Percentiles rank a stretch among this genome's conserved stretches.
phyloP scores from a whole-genome alignment of 2,797 vertebrate genomes.

The Tragopan temminckii region DNA sequence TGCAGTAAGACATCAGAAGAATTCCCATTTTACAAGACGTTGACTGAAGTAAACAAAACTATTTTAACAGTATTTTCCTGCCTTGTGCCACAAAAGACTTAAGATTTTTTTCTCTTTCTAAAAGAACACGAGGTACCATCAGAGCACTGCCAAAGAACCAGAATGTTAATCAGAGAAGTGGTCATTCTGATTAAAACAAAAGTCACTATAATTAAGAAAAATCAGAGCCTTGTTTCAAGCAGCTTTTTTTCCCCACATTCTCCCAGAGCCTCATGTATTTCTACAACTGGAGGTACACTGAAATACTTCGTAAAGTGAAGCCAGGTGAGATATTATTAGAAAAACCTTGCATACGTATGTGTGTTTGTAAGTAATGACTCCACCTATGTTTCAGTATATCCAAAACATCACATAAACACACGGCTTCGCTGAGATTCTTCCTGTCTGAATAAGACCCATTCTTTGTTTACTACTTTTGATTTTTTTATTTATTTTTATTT shows the following conservation, averaged over 20 bases:
- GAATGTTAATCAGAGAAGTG: neutral
- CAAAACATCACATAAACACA: slow-evolving; percentile 23
- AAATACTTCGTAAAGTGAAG: slow-evolving; percentile 16
- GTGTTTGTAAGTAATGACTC: neutral
- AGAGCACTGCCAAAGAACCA: slow-evolving; percentile 9
- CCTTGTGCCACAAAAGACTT: neutral
- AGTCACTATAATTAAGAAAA: neutral
- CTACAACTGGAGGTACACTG: neutral
- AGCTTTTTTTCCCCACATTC: slow-evolving; percentile 31
- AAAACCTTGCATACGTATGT: neutral
- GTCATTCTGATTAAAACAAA: neutral
- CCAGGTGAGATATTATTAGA: slow-evolving; percentile 5
- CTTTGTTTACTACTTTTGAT: slow-evolving; percentile 79
- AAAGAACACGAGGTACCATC: neutral
- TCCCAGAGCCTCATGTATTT: neutral
- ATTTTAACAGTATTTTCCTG: slow-evolving; percentile 1
- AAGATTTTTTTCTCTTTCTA: neutral
- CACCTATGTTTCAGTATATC: neutral
- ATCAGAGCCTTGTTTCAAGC: neutral
- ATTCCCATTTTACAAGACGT: neutral
- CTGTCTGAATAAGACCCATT: slow-evolving; percentile 68
- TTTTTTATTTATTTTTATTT: slow-evolving; percentile 62
- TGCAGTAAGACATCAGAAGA: neutral
- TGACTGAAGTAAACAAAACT: neutral
- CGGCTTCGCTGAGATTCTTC: slow-evolving; percentile 44